Base-by-base conservation (phyloP, 2,797 vertebrate species). In the Argyrosomus regius region DNA sequence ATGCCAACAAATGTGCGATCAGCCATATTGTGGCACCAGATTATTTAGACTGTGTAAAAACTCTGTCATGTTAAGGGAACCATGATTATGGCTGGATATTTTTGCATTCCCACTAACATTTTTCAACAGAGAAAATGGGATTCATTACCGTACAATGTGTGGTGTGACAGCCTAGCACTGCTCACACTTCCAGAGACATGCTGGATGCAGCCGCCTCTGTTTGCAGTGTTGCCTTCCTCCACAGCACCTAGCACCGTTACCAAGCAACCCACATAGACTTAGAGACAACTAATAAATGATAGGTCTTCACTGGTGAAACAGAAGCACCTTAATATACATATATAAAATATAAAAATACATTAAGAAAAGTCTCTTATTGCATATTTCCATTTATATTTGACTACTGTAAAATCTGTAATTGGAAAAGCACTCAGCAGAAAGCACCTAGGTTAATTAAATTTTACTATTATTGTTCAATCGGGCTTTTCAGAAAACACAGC, bases 221-320 rank as follows among this genome's bases (percentile, higher is more conserved):
- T 95, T 94, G 89, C 87, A 83, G 78, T 83, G 88, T 83, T 90
- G 85, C 82, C 87, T 91, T 88, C 88, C 90, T 92, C 90, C 90
- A 90, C 87, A 88, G 82, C 86, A 88, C 92, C 88, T 80, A 88
- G 87, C 68, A 61, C 68, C 77, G 93, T 94, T 94, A 91, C 94
- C 90, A 93, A 88, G 94, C 94, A 95, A 94, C 94, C 85, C 81
- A 87, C 89, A 88, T 75, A 85, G 90, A 91, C 86, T 84, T 80
- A 80, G 88, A 91, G 87, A 92, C 83, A 91, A 93, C 88, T 86
- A 90, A 91, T 85, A 90, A 80, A 77, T 75, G 86, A 86, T 85
- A 73, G 74, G 77, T 87, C 81, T 91, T 90, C 82, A 80, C 70
- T 77, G 78, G 82, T 80, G 64, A 87, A 86, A 87, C 65, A 85